Percentiles rank a stretch among this genome's conserved stretches.
These are phyloP conservation scores for Thermophis baileyi DNA, from an alignment of 2,113 vertebrate species.

Conservation along the genomic window DNA sequence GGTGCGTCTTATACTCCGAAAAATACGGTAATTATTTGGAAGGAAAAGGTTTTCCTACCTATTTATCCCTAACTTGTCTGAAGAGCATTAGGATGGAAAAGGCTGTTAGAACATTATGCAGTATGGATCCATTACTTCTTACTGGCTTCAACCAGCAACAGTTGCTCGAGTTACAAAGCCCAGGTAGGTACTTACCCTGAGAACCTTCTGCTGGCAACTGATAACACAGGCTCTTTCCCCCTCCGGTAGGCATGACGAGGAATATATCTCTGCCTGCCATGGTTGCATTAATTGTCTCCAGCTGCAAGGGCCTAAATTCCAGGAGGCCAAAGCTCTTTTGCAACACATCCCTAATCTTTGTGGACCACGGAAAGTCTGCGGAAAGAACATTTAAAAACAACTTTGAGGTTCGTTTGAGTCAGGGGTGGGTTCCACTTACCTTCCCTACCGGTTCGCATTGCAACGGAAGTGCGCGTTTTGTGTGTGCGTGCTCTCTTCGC, in stretches of 20 bases:
- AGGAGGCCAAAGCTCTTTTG: conserved; percentile 77
- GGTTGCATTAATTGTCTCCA: conserved; percentile 86
- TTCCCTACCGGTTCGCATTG: no score
- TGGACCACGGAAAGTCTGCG: conserved; percentile 89
- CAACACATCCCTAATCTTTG: conserved; percentile 73
- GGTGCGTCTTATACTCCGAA: no score
- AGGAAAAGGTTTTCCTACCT: not conserved
- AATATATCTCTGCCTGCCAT: conserved; percentile 88
- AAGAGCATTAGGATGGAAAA: not conserved
- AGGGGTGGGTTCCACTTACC: no score
- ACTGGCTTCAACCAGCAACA: not conserved
- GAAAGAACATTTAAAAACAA: not conserved
- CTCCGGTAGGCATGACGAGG: conserved; percentile 95
- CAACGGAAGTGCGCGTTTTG: no score
- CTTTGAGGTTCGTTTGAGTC: not conserved
- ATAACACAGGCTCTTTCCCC: conserved; percentile 95
- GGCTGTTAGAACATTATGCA: not conserved
- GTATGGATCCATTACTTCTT: not conserved
- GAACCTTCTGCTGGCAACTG: conserved; percentile 91
- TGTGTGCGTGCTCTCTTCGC: no score
- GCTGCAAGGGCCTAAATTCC: conserved; percentile 84
- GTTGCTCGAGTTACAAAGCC: not conserved
- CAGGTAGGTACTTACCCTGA: conserved; percentile 69
- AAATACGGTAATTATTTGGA: no score
- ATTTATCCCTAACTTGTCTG: not conserved